Evolutionary conservation across 2,797 vertebrate species (phyloP).

Genomic region (Sebastes alutus): DNA sequence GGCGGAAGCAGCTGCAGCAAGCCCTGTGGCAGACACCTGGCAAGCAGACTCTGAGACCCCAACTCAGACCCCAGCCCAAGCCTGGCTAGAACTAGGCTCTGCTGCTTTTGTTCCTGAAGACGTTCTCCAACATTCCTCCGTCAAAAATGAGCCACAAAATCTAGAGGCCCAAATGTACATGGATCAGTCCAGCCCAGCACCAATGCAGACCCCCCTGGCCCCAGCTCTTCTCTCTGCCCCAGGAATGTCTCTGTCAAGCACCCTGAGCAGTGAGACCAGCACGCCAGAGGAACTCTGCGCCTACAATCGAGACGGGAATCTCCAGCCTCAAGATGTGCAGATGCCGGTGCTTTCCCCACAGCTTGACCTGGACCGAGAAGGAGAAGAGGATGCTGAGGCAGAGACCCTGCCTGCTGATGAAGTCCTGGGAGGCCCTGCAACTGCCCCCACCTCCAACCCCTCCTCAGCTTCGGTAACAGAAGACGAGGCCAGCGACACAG

Average conservation of each 20-base stretch:
- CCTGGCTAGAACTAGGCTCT: slow-evolving; percentile 62
- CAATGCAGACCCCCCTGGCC: slow-evolving; percentile 24
- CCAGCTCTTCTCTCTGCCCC: slow-evolving; percentile 15
- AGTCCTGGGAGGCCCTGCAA: slow-evolving; percentile 67
- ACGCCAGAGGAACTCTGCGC: slow-evolving; percentile 83
- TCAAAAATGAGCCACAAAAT: slow-evolving; percentile 9
- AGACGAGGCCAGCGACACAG: slow-evolving; percentile 83
- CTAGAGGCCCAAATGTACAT: slow-evolving; percentile 3
- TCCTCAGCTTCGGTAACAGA: slow-evolving; percentile 80
- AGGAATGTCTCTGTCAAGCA: slow-evolving; percentile 77
- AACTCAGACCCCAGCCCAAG: slow-evolving; percentile 57
- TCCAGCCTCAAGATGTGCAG: slow-evolving; percentile 1
- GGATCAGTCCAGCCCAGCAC: neutral
- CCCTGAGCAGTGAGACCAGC: slow-evolving; percentile 83
- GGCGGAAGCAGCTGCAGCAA: slow-evolving; percentile 37
- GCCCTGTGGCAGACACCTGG: slow-evolving; percentile 59
- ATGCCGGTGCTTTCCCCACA: slow-evolving; percentile 21
- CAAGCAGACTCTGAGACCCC: slow-evolving; percentile 68
- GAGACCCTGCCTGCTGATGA: slow-evolving; percentile 80
- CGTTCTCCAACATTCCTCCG: slow-evolving; percentile 15
- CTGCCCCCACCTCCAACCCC: slow-evolving; percentile 69
- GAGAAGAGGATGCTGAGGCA: slow-evolving; percentile 68
- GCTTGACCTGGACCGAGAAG: slow-evolving; percentile 52
- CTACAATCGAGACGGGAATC: slow-evolving; percentile 61
- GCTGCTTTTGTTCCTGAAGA: slow-evolving; percentile 34